A percentile compares a stretch with the other conserved stretches of the same genome.
Evolutionary conservation across 1,140 invertebrate genomes (phyloP).

Genomic region (Papilio polytes): DNA sequence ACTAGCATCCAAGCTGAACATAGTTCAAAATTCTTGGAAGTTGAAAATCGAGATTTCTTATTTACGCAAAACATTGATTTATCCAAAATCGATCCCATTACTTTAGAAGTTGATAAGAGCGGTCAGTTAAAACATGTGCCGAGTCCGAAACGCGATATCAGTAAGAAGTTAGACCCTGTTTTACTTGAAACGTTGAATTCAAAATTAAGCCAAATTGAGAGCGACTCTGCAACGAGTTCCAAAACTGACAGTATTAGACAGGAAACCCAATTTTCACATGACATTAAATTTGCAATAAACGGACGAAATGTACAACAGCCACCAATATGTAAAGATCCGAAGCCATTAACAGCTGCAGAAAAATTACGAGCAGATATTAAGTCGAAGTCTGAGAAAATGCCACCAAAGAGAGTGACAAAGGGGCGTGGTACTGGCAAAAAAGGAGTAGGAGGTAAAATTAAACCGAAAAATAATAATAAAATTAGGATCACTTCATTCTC

Average conservation of each 20-base stretch:
- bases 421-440: conserved; percentile 83
- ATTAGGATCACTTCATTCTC: conserved; percentile 89
- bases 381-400: conserved; percentile 81
- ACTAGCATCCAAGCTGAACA: conserved; percentile 79
- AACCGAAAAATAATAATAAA: conserved; percentile 86
- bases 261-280: conserved; percentile 84
- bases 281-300: conserved; percentile 82
- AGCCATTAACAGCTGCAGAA: conserved; percentile 75
- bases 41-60: conserved; percentile 85
- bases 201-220: conserved; percentile 89
- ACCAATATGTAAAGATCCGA: conserved; percentile 75
- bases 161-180: conserved; percentile 86
- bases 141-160: conserved; percentile 87
- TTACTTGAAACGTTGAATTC: conserved; percentile 87
- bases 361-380: conserved; percentile 83
- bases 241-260: conserved; percentile 87
- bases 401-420: conserved; percentile 84
- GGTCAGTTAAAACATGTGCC: conserved; percentile 85
- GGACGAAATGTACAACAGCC: conserved; percentile 73
- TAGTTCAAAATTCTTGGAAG: conserved; percentile 77
- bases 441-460: conserved; percentile 81
- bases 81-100: conserved; percentile 88
- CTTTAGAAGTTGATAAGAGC: conserved; percentile 87
- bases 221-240: conserved; percentile 88
- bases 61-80: conserved; percentile 89